Percentiles rank a stretch among this genome's conserved stretches.
Evolutionary conservation across 1,140 invertebrate species (phyloP).

Genomic region (Halyomorpha halys): DNA sequence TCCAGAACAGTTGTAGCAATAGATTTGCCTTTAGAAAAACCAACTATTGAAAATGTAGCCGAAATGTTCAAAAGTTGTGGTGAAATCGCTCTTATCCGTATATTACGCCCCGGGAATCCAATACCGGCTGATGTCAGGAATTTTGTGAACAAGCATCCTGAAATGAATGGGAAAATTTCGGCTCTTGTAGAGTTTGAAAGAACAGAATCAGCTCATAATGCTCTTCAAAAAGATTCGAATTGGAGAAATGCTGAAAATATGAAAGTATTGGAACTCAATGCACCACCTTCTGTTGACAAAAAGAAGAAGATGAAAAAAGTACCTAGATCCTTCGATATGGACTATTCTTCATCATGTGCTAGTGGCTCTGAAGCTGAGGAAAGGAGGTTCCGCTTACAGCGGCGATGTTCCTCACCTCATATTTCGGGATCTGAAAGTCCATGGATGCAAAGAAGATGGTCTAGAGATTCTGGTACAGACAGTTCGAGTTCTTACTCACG

Average conservation of each 20-base stretch:
- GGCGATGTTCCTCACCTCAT: constrained; percentile 47
- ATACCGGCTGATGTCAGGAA: constrained; percentile 79
- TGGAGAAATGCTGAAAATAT: constrained; percentile 32
- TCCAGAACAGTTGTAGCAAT: constrained; percentile 83
- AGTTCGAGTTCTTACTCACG: constrained; percentile 47
- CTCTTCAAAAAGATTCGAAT: constrained; percentile 52
- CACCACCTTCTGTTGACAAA: constrained; percentile 34
- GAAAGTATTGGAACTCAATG: constrained; percentile 34
- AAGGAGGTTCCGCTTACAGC: constrained; percentile 37
- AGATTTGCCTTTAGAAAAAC: constrained; percentile 68
- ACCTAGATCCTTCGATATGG: constrained; percentile 31
- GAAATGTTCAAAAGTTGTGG: constrained; percentile 77
- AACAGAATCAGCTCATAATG: constrained; percentile 69
- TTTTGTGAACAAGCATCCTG: constrained; percentile 82
- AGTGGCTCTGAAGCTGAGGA: constrained; percentile 58
- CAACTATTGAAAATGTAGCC: constrained; percentile 76
- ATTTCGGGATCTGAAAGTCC: constrained; percentile 41
- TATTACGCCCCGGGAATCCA: constrained; percentile 74
- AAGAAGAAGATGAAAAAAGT: constrained; percentile 39
- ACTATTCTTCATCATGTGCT: constrained; percentile 48
- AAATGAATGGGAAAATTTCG: constrained; percentile 69
- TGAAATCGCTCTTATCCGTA: constrained; percentile 75
- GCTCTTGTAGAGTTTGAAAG: constrained; percentile 83
- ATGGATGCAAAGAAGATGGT: constrained; percentile 46
- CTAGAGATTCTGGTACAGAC: constrained; percentile 45